Evolutionary conservation across 2,113 vertebrate genomes (phyloP), one percentile per base, ranked within the genome.

Genomic region (Microcebus jonahi): DNA sequence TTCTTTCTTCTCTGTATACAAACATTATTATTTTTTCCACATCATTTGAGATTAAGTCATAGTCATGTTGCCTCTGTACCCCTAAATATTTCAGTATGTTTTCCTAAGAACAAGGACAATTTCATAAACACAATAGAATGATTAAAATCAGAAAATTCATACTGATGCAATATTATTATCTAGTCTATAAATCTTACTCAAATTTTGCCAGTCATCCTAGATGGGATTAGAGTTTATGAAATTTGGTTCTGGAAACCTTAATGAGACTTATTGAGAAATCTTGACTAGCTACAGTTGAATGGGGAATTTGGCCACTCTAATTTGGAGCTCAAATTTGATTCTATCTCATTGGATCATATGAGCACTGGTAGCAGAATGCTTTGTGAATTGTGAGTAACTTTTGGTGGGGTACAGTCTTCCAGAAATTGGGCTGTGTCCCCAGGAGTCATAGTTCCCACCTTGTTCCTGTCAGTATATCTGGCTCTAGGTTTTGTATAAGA

Each of bases 71-170:
- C 25, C 13, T 57, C 63, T 70, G 65, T 89, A 50, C 13, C 20
- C 2, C 45, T 80, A 93, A 88, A 50, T 53, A 92, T 92, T 85
- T 95, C 53, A 50, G 8, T 48, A 27, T 81, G 39, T 88, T 85
- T 96, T 73, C 57, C 18, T 50, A 91, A 93, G 71, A 96, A 45
- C 4, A 75, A 91, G 23, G 8, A 13, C 3, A 77, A 80, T 80
- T 27, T 53, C 45, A 61, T 36, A 63, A 67, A 39, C 34, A 65
- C 5, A 94, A 48, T 50, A 5, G 13, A 23, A 70, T 65, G 39
- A 71, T 70, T 88, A 82, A 90, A 92, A 36, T 93, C 63, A 91
- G 76, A 82, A 88, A 94, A 77, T 77, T 57, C n/a, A 48, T 0
- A 21, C 39, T 11, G 21, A 53, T 34, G 42, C 5, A 20, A 4